Percentiles rank a stretch among this genome's conserved stretches.
These are phyloP conservation scores for Argyrosomus japonicus DNA, from an alignment of 2,113 vertebrate species.

Conservation along the genomic window DNA sequence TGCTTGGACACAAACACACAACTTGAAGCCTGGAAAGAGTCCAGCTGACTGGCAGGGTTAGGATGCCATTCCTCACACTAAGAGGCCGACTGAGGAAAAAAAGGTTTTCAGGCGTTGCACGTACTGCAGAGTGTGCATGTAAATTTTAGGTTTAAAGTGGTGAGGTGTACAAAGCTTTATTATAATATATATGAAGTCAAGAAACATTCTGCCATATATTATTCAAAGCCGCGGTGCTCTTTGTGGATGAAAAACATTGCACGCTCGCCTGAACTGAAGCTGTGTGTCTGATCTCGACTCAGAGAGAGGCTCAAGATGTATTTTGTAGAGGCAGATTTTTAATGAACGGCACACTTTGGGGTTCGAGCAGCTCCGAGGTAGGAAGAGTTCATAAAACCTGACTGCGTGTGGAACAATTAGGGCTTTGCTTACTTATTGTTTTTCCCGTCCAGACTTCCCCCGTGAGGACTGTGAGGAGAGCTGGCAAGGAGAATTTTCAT, in stretches of 20 bases:
- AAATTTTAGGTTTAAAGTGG: not conserved
- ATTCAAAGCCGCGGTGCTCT: constrained; percentile 22
- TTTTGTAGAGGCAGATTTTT: constrained; percentile 37
- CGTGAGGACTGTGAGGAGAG: constrained; percentile 27
- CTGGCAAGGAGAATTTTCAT: constrained; percentile 12
- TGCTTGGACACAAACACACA: too few relatives aligned
- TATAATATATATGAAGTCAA: constrained; percentile 17
- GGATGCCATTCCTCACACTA: not conserved
- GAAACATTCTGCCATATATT: constrained; percentile 4
- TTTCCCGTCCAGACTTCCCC: constrained; percentile 21
- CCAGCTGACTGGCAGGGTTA: too few relatives aligned
- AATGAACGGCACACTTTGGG: constrained; percentile 43
- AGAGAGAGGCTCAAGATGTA: constrained; percentile 13
- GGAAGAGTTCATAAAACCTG: constrained; percentile 39
- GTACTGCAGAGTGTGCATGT: constrained; percentile 1
- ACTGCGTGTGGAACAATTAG: constrained; percentile 36
- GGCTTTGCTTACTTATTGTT: constrained; percentile 42
- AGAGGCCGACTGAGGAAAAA: not conserved
- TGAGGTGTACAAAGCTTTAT: constrained; percentile 22
- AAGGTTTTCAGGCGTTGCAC: not conserved
- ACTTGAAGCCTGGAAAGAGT: too few relatives aligned
- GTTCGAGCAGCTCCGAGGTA: constrained; percentile 30
- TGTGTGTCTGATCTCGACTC: constrained; percentile 25
- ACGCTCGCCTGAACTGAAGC: not conserved
- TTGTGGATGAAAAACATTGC: constrained; percentile 7